Conservation (phyloP, 2,888 invertebrate genomes). For the Noctua pronuba region DNA sequence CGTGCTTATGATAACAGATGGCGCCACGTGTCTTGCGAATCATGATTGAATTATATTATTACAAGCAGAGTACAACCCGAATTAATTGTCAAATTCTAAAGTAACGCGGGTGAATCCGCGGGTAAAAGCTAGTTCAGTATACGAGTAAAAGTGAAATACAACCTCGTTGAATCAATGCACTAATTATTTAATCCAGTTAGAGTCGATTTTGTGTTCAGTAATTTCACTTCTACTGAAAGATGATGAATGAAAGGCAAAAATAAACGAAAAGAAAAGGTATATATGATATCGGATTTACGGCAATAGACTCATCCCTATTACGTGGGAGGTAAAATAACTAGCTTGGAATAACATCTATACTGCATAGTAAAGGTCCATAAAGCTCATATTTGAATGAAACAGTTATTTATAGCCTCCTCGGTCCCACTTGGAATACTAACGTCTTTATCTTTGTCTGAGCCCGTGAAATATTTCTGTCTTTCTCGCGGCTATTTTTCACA, state of each 20-base stretch:
- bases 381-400: slow-evolving; percentile 57
- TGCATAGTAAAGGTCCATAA: slow-evolving; percentile 20
- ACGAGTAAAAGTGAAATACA: background rate
- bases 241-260: background rate
- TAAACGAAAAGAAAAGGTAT: background rate
- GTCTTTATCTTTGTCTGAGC: slow-evolving; percentile 39
- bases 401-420: slow-evolving; percentile 49
- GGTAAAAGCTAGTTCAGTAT: no score
- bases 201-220: background rate
- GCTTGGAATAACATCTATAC: background rate
- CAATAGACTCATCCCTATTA: background rate
- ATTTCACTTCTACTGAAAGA: background rate
- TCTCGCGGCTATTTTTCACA: slow-evolving; percentile 21
- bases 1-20: no score
- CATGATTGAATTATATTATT: no score
- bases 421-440: slow-evolving; percentile 48
- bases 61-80: no score
- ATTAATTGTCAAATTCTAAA: no score
- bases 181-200: no score
- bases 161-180: background rate
- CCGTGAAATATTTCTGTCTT: slow-evolving; percentile 44
- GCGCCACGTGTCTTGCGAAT: no score
- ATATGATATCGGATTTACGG: background rate
- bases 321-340: slow-evolving; percentile 5
- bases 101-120: no score